These are phyloP conservation scores for Prionace glauca DNA, from an alignment of 2,797 vertebrate species.

Conservation along the genomic window DNA sequence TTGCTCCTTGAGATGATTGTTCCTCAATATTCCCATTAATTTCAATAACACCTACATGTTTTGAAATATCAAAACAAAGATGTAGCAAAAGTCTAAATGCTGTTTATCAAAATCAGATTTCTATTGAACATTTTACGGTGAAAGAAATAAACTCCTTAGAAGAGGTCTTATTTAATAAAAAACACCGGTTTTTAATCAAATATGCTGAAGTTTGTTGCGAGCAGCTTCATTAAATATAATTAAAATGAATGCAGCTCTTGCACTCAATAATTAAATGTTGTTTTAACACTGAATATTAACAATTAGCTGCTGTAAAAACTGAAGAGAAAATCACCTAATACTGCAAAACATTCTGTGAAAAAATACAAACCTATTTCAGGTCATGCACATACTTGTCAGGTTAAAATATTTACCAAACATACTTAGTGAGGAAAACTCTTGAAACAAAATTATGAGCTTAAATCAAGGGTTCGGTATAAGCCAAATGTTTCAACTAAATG, in stretches of 20 bases:
- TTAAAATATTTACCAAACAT: background rate
- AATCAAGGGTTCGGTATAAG: background rate
- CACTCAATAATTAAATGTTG: slow-evolving; percentile 25
- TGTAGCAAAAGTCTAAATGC: background rate
- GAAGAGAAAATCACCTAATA: background rate
- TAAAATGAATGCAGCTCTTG: background rate
- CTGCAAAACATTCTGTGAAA: background rate
- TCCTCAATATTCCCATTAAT: background rate
- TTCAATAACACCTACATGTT: slow-evolving; percentile 3
- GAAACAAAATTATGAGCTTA: background rate
- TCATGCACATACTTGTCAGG: background rate
- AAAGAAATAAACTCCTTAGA: background rate
- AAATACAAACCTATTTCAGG: background rate
- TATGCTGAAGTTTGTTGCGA: background rate
- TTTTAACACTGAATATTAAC: slow-evolving; percentile 27
- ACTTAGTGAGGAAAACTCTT: background rate
- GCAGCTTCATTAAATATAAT: slow-evolving; percentile 10
- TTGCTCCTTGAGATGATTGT: background rate
- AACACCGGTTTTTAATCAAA: background rate
- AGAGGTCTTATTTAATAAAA: slow-evolving; percentile 8
- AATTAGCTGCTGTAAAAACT: background rate
- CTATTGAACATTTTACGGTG: background rate
- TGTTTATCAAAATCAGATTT: background rate
- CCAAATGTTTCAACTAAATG: background rate
- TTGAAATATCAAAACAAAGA: background rate